Base-by-base conservation (phyloP, 2,888 invertebrate genomes). In the Phymatocera aterrima region DNA sequence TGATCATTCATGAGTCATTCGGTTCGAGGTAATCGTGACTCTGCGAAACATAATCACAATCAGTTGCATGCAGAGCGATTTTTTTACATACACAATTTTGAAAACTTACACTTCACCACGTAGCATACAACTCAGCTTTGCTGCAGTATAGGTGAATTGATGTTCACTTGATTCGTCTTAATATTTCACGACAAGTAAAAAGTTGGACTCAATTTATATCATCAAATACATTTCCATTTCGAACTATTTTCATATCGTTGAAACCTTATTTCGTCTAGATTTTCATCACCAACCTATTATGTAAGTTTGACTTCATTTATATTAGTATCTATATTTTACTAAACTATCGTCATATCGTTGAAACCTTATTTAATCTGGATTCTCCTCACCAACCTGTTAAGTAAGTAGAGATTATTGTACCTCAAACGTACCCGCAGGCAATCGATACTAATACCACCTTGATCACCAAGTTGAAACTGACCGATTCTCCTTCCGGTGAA, bases 401-500 rank as follows among this genome's bases (percentile, higher is more conserved):
- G 51, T 72, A 51, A 34, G 21, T 51, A 51, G 21, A 18, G 51
- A 72, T 72, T 51, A 72, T 72, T 24, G 34, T 34, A 15, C 18
- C 34, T 72, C 34, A 72, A 51, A 72, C 31, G 72, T 72, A n/a
- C n/a, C 43, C 28, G 43, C 51, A 43, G 51, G 72, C 51, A 72
- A 72, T 72, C 72, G 68, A 68, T 68, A 43, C 46, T n/a, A 51
- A 72, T 72, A 51, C 51, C n/a, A n/a, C n/a, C n/a, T 72, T 51
- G 72, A 72, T 72, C 72, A 51, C 31, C 72, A 72, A 72, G 72
- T 72, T 51, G 48, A 72, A 72, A 72, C 72, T 72, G 72, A 72
- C 72, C 72, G 72, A 72, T 31, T 51, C 51, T 72, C 34, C 12
- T 72, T 72, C 72, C 72, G 72, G 72, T 12, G 34, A 72, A 72